Base-by-base conservation (phyloP, 2,797 vertebrate genomes). In the Trachurus trachurus region DNA sequence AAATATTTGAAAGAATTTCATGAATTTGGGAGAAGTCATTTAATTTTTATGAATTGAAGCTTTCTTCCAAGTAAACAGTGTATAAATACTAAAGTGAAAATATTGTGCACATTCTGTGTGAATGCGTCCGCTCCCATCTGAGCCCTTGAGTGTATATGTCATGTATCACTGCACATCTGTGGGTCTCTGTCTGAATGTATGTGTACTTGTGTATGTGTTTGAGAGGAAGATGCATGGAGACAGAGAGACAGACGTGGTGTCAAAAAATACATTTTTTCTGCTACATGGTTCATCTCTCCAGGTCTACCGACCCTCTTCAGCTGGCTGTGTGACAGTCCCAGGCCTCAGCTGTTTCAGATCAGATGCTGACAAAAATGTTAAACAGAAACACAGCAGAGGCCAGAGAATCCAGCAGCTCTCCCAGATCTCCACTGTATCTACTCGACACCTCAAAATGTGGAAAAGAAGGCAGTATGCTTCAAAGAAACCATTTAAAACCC, bases 51-150 rank as follows among this genome's bases (percentile, higher is more conserved):
- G 17, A 50, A 66, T 75, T 52, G 64, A 52, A n/a, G 42, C 19
- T 57, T 16, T 40, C 49, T 63, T 21, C 52, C 19, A 63, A 74
- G 50, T 61, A 59, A 81, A 84, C 26, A 65, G 19, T 37, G 22
- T 21, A 71, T 60, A 64, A 80, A 82, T 79, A 80, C 26, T 66
- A 65, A 63, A 67, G 31, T 54, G 10, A 0, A 71, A 83, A 78
- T 66, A 26, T 37, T 62, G 54, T 68, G 4, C 66, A 68, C 5
- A 12, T 29, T 1, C 5, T 16, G 7, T 62, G 19, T 60, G 58
- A 26, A 45, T 44, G 10, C 19, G 17, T 6, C 17, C 60, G 42
- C 37, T 40, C 42, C 7, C 52, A 29, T 63, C 39, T 19, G 42
- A 62, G 54, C 60, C 16, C 26, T 17, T 62, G 34, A 62, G 42